Conservation (phyloP, 2,113 vertebrate genomes). For the Chionis minor region DNA sequence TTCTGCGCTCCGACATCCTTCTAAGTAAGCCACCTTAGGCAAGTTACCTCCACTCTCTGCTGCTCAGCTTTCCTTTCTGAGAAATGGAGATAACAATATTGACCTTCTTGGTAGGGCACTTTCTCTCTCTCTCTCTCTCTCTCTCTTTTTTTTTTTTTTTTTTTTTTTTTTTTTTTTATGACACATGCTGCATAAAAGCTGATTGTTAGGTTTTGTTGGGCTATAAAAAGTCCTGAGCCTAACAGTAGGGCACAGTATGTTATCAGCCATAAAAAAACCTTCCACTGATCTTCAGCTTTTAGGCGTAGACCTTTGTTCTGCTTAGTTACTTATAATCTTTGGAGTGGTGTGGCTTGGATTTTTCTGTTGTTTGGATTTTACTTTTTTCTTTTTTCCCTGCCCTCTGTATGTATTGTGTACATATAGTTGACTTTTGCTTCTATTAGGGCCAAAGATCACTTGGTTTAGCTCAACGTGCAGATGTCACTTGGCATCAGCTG, state of each 20-base stretch:
- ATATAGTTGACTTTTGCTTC: not conserved
- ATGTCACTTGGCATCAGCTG: not conserved
- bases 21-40: not conserved
- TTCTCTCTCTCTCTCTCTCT: not conserved
- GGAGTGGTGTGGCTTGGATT: not conserved
- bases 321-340: constrained; percentile 22
- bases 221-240: not conserved
- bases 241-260: not conserved
- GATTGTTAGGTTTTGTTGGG: not conserved
- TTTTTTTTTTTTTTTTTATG: not conserved
- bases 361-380: not conserved
- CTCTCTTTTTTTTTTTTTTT: not conserved
- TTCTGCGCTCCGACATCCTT: not conserved
- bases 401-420: not conserved
- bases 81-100: not conserved
- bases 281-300: not conserved
- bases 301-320: constrained; percentile 39
- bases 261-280: constrained; percentile 8
- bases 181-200: not conserved
- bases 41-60: not conserved
- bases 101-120: not conserved
- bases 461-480: not conserved
- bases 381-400: not conserved
- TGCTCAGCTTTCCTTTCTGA: not conserved
- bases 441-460: not conserved